phyloP scores from a whole-genome alignment of 2,113 vertebrate species.

The Notarius quadriscutis region DNA sequence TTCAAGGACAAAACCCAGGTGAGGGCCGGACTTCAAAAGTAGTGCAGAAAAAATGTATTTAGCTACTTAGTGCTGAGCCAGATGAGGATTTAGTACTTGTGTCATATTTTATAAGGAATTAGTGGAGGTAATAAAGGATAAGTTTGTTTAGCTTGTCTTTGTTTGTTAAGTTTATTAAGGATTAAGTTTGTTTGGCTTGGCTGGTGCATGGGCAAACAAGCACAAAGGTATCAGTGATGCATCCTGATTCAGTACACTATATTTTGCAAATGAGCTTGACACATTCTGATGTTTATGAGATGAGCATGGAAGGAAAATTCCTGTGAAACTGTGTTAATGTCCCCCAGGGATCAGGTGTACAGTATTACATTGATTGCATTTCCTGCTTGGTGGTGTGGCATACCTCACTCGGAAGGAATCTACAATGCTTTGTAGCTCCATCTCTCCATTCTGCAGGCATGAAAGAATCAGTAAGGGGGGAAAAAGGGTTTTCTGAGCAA shows the following conservation, averaged over 20 bases:
- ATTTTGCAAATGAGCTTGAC: background rate
- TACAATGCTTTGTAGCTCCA: background rate
- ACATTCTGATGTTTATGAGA: background rate
- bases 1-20: slow-evolving; percentile 74
- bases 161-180: no score
- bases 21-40: slow-evolving; percentile 12
- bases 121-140: background rate
- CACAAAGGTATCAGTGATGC: background rate
- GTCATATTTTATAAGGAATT: background rate
- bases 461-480: background rate
- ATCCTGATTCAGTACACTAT: background rate
- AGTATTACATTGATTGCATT: background rate
- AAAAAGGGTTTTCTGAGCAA: background rate
- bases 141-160: background rate
- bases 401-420: slow-evolving; percentile 9
- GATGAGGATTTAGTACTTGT: background rate
- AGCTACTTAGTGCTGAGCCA: background rate
- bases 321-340: background rate
- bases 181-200: background rate
- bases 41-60: background rate
- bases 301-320: background rate
- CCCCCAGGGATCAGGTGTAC: background rate
- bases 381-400: background rate
- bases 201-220: background rate
- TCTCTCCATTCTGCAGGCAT: background rate